Percentiles rank a stretch among this genome's conserved stretches.
These are phyloP conservation scores for Nyctibius bracteatus DNA, from an alignment of 2,113 vertebrate species.

Conservation along the genomic window DNA sequence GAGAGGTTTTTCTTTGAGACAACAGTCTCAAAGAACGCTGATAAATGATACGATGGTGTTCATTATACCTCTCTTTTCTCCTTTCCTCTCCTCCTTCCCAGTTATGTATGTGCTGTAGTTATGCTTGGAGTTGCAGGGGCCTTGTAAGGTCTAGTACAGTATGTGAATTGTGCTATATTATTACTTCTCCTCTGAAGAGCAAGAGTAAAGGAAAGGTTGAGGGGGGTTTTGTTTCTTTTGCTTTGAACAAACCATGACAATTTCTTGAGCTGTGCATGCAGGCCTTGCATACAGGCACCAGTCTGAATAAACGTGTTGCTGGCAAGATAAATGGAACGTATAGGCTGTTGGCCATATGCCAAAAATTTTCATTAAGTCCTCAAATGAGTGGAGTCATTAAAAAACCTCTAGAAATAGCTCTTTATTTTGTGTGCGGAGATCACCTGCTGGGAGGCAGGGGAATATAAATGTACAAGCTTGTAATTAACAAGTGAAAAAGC, in stretches of 20 bases:
- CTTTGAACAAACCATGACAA: not conserved
- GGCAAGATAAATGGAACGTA: not conserved
- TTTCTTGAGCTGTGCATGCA: not conserved
- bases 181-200: not conserved
- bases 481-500: not conserved
- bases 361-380: not conserved
- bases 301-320: not conserved
- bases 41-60: not conserved
- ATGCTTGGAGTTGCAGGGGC: not conserved
- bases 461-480: not conserved
- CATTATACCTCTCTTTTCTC: not conserved
- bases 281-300: not conserved
- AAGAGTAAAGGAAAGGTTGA: not conserved
- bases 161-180: rapidly evolving
- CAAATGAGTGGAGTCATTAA: not conserved
- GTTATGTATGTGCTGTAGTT: rapidly evolving
- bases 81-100: not conserved
- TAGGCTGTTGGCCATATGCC: not conserved
- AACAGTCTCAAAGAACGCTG: rapidly evolving
- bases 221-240: not conserved
- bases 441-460: not conserved
- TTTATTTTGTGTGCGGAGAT: not conserved
- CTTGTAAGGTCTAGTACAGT: not conserved
- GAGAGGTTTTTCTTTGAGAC: not conserved
- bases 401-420: not conserved